A percentile compares a stretch with the other conserved stretches of the same genome.
phyloP scores from a whole-genome alignment of 1,140 invertebrate species.

The Macrostomum lignano region DNA sequence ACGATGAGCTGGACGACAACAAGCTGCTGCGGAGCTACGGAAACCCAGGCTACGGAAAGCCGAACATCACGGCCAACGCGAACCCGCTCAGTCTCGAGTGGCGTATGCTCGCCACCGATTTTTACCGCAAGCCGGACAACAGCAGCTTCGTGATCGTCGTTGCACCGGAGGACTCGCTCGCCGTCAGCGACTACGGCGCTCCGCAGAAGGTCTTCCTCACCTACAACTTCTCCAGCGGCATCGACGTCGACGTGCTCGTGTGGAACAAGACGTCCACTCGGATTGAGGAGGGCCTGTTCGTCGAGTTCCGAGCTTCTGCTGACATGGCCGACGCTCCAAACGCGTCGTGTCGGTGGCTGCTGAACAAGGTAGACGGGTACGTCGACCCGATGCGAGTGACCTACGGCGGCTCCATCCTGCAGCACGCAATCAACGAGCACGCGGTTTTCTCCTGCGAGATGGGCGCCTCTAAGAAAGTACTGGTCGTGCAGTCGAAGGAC shows the following conservation, averaged over 20 bases:
- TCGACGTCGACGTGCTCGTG: constrained; percentile 9
- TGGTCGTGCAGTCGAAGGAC: too few relatives aligned
- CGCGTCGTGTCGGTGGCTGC: too few relatives aligned
- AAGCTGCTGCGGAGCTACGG: neutral
- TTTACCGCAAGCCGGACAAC: constrained; percentile 10
- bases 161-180: neutral
- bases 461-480: too few relatives aligned
- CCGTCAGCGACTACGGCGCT: constrained; percentile 1
- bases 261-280: constrained; percentile 14
- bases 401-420: too few relatives aligned
- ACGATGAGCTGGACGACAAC: constrained; percentile 11
- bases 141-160: constrained; percentile 1
- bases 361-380: too few relatives aligned
- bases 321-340: too few relatives aligned
- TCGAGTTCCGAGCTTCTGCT: constrained; percentile 13
- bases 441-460: too few relatives aligned
- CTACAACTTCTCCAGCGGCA: constrained; percentile 1
- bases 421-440: too few relatives aligned
- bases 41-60: constrained; percentile 12
- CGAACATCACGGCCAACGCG: constrained; percentile 12
- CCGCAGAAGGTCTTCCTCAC: constrained; percentile 2
- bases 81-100: constrained; percentile 11
- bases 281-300: constrained; percentile 12
- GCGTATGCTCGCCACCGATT: constrained; percentile 8
- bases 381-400: too few relatives aligned